Percentiles rank a stretch among this genome's conserved stretches.
Evolutionary conservation across 2,888 invertebrate genomes (phyloP).

Genomic region (Drosophila kuntzei): DNA sequence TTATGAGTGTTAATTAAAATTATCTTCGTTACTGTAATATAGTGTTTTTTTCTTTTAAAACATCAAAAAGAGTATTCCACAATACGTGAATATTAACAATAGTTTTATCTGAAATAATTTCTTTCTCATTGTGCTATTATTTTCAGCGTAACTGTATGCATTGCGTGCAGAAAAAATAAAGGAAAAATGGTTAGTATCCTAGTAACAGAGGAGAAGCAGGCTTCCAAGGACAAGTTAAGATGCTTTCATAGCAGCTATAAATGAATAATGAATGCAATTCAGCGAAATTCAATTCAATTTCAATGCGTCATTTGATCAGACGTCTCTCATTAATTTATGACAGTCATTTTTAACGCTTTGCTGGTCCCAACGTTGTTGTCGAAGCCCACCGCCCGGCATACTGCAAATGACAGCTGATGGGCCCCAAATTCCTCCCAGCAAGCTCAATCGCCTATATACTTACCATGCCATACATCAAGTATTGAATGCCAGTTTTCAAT

Average conservation of each 20-base stretch:
- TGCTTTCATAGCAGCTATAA: conserved; percentile 63
- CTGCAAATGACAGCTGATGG: conserved; percentile 1
- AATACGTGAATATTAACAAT: too few species aligned
- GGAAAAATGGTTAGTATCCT: neutral
- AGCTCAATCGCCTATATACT: neutral
- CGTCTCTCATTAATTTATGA: conserved; percentile 82
- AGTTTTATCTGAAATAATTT: too few species aligned
- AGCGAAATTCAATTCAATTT: conserved; percentile 80
- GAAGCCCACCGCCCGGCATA: neutral
- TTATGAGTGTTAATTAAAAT: too few species aligned
- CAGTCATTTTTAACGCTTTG: conserved; percentile 81
- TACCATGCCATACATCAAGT: neutral
- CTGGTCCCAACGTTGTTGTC: conserved; percentile 42
- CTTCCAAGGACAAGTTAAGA: conserved; percentile 4
- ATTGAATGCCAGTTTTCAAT: neutral
- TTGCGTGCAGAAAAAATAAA: neutral
- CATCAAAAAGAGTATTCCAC: too few species aligned
- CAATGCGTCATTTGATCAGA: conserved; percentile 66
- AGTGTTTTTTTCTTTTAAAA: too few species aligned
- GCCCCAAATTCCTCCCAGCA: neutral
- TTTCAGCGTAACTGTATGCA: neutral
- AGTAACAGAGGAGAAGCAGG: neutral
- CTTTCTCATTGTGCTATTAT: too few species aligned
- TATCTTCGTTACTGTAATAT: too few species aligned
- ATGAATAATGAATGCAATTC: conserved; percentile 82